Percentiles rank a stretch among this genome's conserved stretches.
phyloP scores from a whole-genome alignment of 1,140 invertebrate genomes.

The Colletes latitarsis region DNA sequence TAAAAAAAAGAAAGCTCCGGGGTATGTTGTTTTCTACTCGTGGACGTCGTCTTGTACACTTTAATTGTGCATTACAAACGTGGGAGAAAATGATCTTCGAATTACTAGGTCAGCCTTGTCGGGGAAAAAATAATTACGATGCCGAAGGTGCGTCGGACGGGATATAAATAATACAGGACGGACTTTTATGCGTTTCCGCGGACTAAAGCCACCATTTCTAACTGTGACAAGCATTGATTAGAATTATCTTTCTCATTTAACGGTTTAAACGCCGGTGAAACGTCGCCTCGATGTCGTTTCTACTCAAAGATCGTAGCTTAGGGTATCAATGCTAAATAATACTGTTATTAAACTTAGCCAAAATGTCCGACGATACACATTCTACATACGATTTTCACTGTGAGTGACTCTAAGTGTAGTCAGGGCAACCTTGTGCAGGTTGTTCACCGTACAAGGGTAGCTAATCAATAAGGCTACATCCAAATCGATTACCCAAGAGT shows the following conservation, averaged over 20 bases:
- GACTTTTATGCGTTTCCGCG: neutral
- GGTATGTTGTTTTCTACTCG: neutral
- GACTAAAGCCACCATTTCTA: conserved; percentile 1
- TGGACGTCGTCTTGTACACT: neutral
- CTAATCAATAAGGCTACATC: too few species aligned
- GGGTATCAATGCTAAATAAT: neutral
- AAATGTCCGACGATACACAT: too few species aligned
- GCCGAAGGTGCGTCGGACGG: neutral
- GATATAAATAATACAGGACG: conserved; percentile 9
- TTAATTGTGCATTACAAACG: conserved; percentile 4
- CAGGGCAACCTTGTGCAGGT: too few species aligned
- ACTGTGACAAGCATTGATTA: neutral
- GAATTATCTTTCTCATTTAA: neutral
- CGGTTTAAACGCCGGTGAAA: neutral
- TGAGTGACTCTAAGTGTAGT: too few species aligned
- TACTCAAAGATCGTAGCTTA: too few species aligned
- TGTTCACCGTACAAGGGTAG: too few species aligned
- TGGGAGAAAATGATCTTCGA: conserved; percentile 12
- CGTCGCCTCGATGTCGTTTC: neutral
- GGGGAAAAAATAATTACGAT: conserved; percentile 16
- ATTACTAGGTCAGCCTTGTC: conserved; percentile 5
- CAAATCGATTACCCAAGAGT: too few species aligned
- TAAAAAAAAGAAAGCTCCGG: conserved; percentile 26
- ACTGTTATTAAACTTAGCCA: neutral
- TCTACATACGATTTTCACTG: neutral